Percentiles rank a stretch among this genome's conserved stretches.
Conservation (phyloP, 2,888 invertebrate genomes). For the Crepidodera aurea region DNA sequence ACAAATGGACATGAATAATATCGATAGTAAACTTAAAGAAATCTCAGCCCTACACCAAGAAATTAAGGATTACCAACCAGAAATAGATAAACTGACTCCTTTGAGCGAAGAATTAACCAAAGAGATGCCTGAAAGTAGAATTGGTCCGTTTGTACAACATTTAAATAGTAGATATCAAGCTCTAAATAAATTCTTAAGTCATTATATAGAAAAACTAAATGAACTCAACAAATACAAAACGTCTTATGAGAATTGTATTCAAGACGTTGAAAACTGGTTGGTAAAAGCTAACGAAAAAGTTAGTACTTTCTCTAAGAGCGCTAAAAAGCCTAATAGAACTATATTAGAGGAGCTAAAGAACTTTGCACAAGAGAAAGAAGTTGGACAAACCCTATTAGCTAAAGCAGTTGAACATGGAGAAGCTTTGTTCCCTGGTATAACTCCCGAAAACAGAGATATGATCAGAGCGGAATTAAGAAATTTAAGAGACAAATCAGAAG, state of each 20-base stretch:
- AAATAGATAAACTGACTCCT: slow-evolving; percentile 72
- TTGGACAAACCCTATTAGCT: slow-evolving; percentile 80
- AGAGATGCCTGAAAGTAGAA: slow-evolving; percentile 83
- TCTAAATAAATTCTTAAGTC: slow-evolving; percentile 74
- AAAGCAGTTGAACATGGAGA: slow-evolving; percentile 88
- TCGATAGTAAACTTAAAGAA: slow-evolving; percentile 75
- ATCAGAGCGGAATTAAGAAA: slow-evolving; percentile 83
- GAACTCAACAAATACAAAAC: slow-evolving; percentile 76
- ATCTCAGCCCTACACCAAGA: slow-evolving; percentile 70
- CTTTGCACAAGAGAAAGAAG: slow-evolving; percentile 77
- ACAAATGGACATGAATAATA: slow-evolving; percentile 72
- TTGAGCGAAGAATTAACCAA: slow-evolving; percentile 77
- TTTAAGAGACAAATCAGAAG: slow-evolving; percentile 84
- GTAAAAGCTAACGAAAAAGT: slow-evolving; percentile 78
- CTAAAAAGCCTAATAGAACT: slow-evolving; percentile 80
- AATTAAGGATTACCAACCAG: slow-evolving; percentile 70
- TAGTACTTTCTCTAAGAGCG: slow-evolving; percentile 74
- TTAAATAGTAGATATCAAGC: slow-evolving; percentile 79
- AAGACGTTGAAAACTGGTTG: slow-evolving; percentile 82
- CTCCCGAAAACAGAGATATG: slow-evolving; percentile 85
- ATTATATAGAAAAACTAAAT: slow-evolving; percentile 75
- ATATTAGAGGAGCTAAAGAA: slow-evolving; percentile 80
- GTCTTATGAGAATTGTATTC: slow-evolving; percentile 71
- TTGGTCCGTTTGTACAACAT: slow-evolving; percentile 82
- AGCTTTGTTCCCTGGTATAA: slow-evolving; percentile 80